Evolutionary conservation across 2,888 invertebrate species (phyloP).

Genomic region (Chloroclysta siterata): DNA sequence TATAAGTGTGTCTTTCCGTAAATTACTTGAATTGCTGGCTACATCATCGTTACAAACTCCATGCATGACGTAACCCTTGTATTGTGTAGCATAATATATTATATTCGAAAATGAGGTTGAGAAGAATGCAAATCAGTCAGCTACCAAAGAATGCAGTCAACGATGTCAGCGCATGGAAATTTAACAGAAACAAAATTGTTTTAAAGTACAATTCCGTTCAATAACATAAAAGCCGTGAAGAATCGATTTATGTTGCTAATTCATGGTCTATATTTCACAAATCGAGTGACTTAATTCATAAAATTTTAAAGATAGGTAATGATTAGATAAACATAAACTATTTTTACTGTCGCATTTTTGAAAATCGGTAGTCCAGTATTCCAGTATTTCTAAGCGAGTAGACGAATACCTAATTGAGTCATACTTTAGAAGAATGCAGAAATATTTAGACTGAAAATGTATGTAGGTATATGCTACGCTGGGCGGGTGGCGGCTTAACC

Average conservation of each 20-base stretch:
- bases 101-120: background rate
- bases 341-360: background rate
- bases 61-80: background rate
- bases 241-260: constrained; percentile 16
- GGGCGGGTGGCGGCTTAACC: no score
- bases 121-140: constrained; percentile 7
- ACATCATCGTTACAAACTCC: background rate
- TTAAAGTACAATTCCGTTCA: constrained; percentile 1
- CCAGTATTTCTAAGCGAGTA: no score
- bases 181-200: constrained; percentile 16
- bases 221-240: constrained; percentile 13
- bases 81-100: background rate
- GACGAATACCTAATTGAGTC: no score
- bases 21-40: background rate
- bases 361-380: no score
- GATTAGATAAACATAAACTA: background rate
- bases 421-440: no score
- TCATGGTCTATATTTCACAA: constrained; percentile 1
- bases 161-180: constrained; percentile 16
- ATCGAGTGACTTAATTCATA: background rate
- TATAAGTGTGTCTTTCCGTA: background rate
- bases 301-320: background rate
- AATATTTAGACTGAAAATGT: no score
- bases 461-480: no score
- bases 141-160: constrained; percentile 6